A percentile compares a stretch with the other conserved stretches of the same genome.
These are phyloP conservation scores for Yasuhikotakia modesta DNA, from an alignment of 2,797 vertebrate species.

Conservation along the genomic window DNA sequence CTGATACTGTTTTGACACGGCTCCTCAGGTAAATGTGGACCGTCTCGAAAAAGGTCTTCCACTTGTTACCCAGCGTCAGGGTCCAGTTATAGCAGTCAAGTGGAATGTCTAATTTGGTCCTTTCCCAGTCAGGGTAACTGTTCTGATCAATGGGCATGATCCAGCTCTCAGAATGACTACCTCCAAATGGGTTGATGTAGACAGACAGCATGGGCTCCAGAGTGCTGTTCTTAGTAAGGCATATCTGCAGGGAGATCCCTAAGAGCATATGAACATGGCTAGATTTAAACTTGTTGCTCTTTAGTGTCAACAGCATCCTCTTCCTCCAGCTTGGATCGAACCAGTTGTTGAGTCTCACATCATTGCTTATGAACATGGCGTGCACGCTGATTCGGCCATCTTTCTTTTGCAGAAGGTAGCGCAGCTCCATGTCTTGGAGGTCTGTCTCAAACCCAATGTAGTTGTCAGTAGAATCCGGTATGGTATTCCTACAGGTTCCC, in stretches of 20 bases:
- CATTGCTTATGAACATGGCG: constrained; percentile 96
- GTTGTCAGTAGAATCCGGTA: constrained; percentile 94
- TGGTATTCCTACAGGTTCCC: constrained; percentile 90
- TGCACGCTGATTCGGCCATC: constrained; percentile 90
- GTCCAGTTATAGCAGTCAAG: constrained; percentile 98
- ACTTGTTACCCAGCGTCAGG: constrained; percentile 93
- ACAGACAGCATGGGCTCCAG: constrained; percentile 92
- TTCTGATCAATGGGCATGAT: constrained; percentile 95
- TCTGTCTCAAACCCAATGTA: constrained; percentile 96
- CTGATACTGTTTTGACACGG: constrained; percentile 83
- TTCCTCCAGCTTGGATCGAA: constrained; percentile 97
- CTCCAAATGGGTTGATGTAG: constrained; percentile 95
- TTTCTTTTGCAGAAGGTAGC: constrained; percentile 86
- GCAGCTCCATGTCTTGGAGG: constrained; percentile 92
- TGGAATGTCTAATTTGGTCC: constrained; percentile 92
- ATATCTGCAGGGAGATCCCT: constrained; percentile 94
- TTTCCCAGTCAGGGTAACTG: constrained; percentile 95
- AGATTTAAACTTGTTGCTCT: constrained; percentile 98
- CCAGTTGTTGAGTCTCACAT: constrained; percentile 96
- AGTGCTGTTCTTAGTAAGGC: constrained; percentile 96
- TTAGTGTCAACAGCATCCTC: constrained; percentile 94
- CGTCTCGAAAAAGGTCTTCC: constrained; percentile 98
- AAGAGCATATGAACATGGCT: constrained; percentile 97
- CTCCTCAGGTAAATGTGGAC: constrained; percentile 96
- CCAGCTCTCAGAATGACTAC: constrained; percentile 99